Evolutionary conservation across 2,888 invertebrate species (phyloP).

Genomic region (Germaria angustata): DNA sequence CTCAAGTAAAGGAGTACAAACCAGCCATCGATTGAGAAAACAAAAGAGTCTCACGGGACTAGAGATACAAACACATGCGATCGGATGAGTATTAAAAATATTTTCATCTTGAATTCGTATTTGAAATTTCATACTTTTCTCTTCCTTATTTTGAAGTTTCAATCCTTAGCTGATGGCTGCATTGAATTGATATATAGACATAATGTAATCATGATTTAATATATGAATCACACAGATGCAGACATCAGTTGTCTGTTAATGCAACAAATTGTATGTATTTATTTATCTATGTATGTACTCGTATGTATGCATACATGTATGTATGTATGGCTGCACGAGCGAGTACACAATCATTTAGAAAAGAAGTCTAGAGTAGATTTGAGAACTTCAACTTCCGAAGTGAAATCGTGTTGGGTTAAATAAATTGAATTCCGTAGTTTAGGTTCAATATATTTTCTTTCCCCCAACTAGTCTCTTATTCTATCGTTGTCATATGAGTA

Average conservation of each 20-base stretch:
- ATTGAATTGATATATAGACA: slow-evolving; percentile 44
- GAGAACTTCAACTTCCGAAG: slow-evolving; percentile 76
- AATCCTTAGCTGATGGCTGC: not conserved
- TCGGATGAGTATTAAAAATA: not conserved
- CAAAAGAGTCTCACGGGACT: slow-evolving; percentile 68
- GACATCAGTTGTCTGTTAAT: not conserved
- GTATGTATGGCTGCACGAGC: not conserved
- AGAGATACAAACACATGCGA: slow-evolving; percentile 3
- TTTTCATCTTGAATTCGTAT: slow-evolving; percentile 15
- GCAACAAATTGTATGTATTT: not conserved
- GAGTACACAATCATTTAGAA: slow-evolving; percentile 23
- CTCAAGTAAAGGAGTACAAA: not conserved
- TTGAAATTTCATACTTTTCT: slow-evolving; percentile 26
- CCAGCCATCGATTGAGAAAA: slow-evolving; percentile 20
- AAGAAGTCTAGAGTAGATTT: slow-evolving; percentile 62
- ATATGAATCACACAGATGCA: not conserved
- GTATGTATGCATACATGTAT: not conserved
- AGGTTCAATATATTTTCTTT: not conserved
- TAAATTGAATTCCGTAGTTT: slow-evolving; percentile 68
- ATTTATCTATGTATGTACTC: not conserved
- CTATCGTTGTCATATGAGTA: not conserved
- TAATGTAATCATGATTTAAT: slow-evolving; percentile 36
- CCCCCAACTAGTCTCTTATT: not conserved
- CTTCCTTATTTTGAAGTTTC: not conserved
- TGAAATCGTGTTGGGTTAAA: slow-evolving; percentile 77